These are phyloP conservation scores for Drosophila setosimentum DNA, from an alignment of 2,888 invertebrate species.

Conservation along the genomic window DNA sequence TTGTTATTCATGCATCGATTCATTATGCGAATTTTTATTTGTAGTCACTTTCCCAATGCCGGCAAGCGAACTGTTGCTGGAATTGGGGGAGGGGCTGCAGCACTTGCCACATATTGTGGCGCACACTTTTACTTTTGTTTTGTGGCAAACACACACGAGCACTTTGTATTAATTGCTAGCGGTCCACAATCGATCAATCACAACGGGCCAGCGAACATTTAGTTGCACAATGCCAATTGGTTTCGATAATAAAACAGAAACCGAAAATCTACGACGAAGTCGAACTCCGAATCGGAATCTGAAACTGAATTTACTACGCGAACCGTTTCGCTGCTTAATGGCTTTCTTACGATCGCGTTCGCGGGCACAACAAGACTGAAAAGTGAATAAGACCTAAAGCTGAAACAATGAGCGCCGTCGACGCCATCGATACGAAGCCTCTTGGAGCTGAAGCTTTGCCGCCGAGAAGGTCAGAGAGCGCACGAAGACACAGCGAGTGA, in stretches of 20 bases:
- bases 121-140: slow-evolving; percentile 66
- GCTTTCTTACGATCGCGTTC: slow-evolving; percentile 61
- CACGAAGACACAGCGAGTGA: slow-evolving; percentile 44
- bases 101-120: slow-evolving; percentile 70
- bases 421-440: slow-evolving; percentile 34
- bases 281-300: slow-evolving; percentile 20
- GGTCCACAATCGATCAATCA: slow-evolving; percentile 61
- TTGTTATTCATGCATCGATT: slow-evolving; percentile 36
- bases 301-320: slow-evolving; percentile 32
- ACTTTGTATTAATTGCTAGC: slow-evolving; percentile 49
- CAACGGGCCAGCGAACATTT: slow-evolving; percentile 21
- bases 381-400: slow-evolving; percentile 49
- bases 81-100: slow-evolving; percentile 8
- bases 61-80: slow-evolving; percentile 16
- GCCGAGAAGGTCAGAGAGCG: slow-evolving; percentile 70
- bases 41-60: slow-evolving; percentile 53
- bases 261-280: slow-evolving; percentile 15
- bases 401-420: slow-evolving; percentile 41
- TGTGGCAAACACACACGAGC: neutral
- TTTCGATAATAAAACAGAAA: slow-evolving; percentile 61
- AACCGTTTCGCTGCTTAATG: slow-evolving; percentile 36
- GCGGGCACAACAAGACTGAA: slow-evolving; percentile 65
- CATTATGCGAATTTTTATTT: slow-evolving; percentile 38
- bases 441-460: slow-evolving; percentile 46
- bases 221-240: slow-evolving; percentile 66